Evolutionary conservation across 2,113 vertebrate genomes (phyloP).

Genomic region (Rhineura floridana): DNA sequence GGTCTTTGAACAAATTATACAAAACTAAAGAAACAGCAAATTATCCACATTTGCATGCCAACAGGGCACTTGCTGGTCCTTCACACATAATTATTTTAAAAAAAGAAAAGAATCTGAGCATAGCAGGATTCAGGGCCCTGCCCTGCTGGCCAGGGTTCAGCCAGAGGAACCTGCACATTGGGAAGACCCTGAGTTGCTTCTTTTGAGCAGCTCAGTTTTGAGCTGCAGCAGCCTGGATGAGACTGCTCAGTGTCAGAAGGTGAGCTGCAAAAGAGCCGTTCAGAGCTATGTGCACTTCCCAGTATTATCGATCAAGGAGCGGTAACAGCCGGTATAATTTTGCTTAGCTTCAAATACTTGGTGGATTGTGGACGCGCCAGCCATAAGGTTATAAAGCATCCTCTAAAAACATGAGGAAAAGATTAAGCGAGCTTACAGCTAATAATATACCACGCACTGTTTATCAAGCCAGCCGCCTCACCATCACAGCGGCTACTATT

Average conservation of each 20-base stretch:
- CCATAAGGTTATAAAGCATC: conserved; percentile 71
- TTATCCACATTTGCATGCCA: too few relatives aligned
- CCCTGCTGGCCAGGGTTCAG: background rate
- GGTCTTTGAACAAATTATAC: background rate
- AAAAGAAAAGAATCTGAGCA: background rate
- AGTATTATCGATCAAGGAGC: conserved; percentile 62
- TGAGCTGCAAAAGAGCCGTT: conserved; percentile 10
- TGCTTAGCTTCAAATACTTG: conserved; percentile 74
- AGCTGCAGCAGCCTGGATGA: background rate
- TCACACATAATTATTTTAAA: background rate
- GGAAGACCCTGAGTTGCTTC: background rate
- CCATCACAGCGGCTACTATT: conserved; percentile 68
- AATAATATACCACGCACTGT: conserved; percentile 63
- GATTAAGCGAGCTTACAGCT: conserved; percentile 72
- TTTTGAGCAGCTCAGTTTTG: background rate
- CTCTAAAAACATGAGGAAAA: conserved; percentile 71
- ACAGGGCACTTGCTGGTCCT: too few relatives aligned
- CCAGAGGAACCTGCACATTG: background rate
- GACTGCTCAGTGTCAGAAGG: background rate
- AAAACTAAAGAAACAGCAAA: background rate
- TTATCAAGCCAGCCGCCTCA: conserved; percentile 64
- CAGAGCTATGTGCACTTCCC: conserved; percentile 3
- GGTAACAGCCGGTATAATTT: conserved; percentile 61
- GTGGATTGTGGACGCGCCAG: conserved; percentile 65
- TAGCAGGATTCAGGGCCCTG: background rate